Evolutionary conservation across 2,797 vertebrate species (phyloP).

Genomic region (Clangula hyemalis): DNA sequence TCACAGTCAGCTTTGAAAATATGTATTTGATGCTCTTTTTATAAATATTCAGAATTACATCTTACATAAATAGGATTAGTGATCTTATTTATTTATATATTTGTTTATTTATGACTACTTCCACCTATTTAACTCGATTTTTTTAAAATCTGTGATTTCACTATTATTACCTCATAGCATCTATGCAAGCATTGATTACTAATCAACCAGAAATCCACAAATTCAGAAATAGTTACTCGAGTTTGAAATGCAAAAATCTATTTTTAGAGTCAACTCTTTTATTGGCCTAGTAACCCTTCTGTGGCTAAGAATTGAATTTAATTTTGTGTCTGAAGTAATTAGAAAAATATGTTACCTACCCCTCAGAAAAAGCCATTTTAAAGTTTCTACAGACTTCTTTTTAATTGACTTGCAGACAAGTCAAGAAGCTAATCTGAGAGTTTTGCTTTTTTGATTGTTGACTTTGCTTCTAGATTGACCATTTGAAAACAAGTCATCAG

Average conservation of each 20-base stretch:
- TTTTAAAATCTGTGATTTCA: not conserved
- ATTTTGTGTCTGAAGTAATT: not conserved
- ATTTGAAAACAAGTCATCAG: not conserved
- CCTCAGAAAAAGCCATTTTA: not conserved
- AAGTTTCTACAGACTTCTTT: not conserved
- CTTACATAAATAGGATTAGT: not conserved
- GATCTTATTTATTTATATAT: not conserved
- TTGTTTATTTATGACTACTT: not conserved
- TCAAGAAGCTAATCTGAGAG: not conserved
- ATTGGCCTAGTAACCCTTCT: not conserved
- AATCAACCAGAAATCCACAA: not conserved
- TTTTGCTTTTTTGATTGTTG: not conserved
- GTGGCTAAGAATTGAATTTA: not conserved
- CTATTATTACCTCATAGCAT: not conserved
- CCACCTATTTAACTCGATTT: not conserved
- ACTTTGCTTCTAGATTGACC: not conserved
- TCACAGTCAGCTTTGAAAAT: not conserved
- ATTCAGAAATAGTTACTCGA: not conserved
- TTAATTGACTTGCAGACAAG: not conserved
- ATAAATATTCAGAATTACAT: conserved; percentile 35
- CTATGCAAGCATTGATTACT: not conserved
- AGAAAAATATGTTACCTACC: not conserved
- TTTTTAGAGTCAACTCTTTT: not conserved
- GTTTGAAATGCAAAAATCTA: not conserved
- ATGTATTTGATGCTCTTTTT: not conserved